phyloP scores from a whole-genome alignment of 2,797 vertebrate genomes.

The Periophthalmus magnuspinnatus region DNA sequence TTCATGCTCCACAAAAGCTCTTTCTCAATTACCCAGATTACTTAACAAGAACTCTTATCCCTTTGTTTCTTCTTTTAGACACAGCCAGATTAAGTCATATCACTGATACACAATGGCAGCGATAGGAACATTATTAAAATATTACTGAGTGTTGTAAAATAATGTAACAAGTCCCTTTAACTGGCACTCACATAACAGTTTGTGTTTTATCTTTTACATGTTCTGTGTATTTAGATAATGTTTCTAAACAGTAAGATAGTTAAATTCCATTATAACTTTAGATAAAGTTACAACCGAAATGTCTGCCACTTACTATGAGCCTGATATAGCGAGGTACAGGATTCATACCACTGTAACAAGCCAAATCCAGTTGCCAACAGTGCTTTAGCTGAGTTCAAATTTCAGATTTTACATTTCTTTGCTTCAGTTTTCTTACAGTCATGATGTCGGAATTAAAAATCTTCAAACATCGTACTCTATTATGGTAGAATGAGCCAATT shows the following conservation, averaged over 20 bases:
- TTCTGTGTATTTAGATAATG: neutral
- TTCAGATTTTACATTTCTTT: no score
- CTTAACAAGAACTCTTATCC: conserved; percentile 13
- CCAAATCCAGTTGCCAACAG: neutral
- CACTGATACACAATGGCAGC: neutral
- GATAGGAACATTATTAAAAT: neutral
- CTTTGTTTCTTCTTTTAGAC: conserved; percentile 7
- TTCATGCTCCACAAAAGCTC: conserved; percentile 3
- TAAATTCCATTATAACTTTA: neutral
- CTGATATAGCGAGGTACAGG: neutral
- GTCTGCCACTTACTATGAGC: neutral
- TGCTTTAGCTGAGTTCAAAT: no score
- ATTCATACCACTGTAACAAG: neutral
- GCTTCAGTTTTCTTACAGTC: no score
- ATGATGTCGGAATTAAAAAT: no score
- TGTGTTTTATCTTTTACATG: neutral
- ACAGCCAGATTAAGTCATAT: neutral
- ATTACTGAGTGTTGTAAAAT: neutral
- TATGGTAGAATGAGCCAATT: no score
- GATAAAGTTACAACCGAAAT: neutral
- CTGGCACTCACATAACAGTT: neutral
- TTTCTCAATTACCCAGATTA: conserved; percentile 10
- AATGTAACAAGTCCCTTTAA: neutral
- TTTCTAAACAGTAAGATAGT: neutral
- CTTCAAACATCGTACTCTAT: no score